Evolutionary conservation across 2,113 vertebrate species (phyloP).

Genomic region (Ptilonorhynchus violaceus): DNA sequence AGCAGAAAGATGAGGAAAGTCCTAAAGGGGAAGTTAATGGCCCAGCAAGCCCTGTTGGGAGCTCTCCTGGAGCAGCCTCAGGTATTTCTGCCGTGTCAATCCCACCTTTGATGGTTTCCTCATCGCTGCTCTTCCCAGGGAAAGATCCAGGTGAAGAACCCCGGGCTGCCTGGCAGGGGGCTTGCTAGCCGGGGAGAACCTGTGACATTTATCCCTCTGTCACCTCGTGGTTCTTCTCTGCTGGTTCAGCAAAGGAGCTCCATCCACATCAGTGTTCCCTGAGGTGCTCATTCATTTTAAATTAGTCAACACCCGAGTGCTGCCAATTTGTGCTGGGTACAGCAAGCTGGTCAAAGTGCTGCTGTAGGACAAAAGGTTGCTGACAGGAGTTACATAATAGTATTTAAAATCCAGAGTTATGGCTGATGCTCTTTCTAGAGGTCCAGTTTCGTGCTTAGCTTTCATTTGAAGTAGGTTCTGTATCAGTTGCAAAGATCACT

Average conservation of each 20-base stretch:
- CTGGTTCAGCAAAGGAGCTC: neutral
- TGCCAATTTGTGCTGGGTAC: neutral
- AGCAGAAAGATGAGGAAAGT: neutral
- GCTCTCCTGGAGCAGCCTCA: neutral
- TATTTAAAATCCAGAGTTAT: neutral
- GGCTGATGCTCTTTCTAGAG: neutral
- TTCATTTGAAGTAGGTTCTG: neutral
- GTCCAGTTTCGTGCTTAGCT: neutral
- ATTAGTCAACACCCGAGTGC: fast-evolving
- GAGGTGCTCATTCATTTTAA: neutral
- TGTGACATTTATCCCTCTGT: neutral
- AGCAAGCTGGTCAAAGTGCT: neutral
- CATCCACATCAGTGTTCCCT: neutral
- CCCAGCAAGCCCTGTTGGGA: neutral
- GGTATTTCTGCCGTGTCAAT: neutral
- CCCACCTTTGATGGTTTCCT: neutral
- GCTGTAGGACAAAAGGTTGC: neutral
- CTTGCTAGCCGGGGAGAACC: neutral
- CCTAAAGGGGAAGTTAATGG: neutral
- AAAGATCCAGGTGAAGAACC: neutral
- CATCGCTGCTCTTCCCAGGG: neutral
- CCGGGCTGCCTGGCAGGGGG: neutral
- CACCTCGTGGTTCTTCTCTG: neutral
- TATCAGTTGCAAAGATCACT: neutral
- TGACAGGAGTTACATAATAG: neutral